phyloP scores from a whole-genome alignment of 2,888 invertebrate genomes.

The Vannuccia rotundouncinata region DNA sequence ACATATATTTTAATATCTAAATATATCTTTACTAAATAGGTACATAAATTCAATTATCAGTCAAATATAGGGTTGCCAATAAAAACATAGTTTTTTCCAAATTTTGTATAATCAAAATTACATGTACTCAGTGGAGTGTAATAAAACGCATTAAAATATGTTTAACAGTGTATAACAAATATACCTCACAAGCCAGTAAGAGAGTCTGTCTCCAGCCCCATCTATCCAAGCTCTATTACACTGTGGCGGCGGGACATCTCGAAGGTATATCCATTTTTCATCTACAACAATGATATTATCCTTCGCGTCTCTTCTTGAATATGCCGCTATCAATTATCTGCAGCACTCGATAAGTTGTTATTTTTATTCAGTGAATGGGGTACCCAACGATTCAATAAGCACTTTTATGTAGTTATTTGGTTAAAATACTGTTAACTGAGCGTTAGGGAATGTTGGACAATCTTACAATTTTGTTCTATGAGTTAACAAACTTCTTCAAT shows the following conservation, averaged over 20 bases:
- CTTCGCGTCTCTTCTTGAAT: slow-evolving; percentile 2
- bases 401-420: neutral
- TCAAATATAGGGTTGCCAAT: slow-evolving; percentile 15
- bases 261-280: too few relatives aligned
- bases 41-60: too few relatives aligned
- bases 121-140: too few relatives aligned
- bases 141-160: slow-evolving; percentile 7
- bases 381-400: too few relatives aligned
- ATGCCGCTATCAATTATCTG: slow-evolving; percentile 11
- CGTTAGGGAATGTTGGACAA: neutral
- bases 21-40: too few relatives aligned
- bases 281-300: slow-evolving; percentile 18
- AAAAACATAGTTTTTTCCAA: neutral
- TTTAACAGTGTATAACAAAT: slow-evolving; percentile 16
- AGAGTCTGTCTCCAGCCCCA: slow-evolving; percentile 22
- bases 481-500: slow-evolving; percentile 8
- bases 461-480: slow-evolving; percentile 18
- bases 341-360: slow-evolving; percentile 12
- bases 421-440: slow-evolving; percentile 14
- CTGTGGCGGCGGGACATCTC: too few relatives aligned
- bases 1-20: too few relatives aligned
- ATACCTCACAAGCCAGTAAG: slow-evolving; percentile 11
- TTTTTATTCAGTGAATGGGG: too few relatives aligned
- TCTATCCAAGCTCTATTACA: slow-evolving; percentile 10
- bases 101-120: neutral